Evolutionary conservation across 2,797 vertebrate genomes (phyloP).

Genomic region (Numenius phaeopus): DNA sequence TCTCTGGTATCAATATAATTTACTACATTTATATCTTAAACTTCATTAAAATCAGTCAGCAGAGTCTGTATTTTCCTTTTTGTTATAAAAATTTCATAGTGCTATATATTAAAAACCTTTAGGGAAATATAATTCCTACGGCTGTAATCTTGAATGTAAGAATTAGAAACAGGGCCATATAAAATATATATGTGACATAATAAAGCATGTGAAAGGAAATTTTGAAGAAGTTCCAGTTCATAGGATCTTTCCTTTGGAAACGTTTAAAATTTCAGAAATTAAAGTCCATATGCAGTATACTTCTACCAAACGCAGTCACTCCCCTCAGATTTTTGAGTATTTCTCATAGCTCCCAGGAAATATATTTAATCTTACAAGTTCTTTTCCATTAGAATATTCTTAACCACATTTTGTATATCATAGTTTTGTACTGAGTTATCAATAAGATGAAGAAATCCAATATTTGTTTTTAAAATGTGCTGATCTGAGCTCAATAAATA

Average conservation of each 20-base stretch:
- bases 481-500: background rate
- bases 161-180: background rate
- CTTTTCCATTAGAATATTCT: background rate
- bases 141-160: background rate
- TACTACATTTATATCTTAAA: slow-evolving; percentile 34
- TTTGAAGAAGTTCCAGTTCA: background rate
- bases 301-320: background rate
- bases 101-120: slow-evolving; percentile 46
- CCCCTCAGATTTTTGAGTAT: background rate
- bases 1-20: background rate
- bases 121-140: slow-evolving; percentile 52
- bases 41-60: slow-evolving; percentile 11
- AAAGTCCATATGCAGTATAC: background rate
- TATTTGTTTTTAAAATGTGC: background rate
- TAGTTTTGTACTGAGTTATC: background rate
- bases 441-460: background rate
- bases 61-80: background rate
- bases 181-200: slow-evolving; percentile 34
- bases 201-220: background rate
- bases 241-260: background rate
- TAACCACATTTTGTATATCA: background rate
- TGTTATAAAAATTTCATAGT: slow-evolving; percentile 43
- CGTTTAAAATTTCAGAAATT: background rate
- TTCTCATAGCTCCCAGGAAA: background rate
- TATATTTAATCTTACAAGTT: background rate